Evolutionary conservation across 2,113 vertebrate genomes (phyloP).

Genomic region (Lathamus discolor): DNA sequence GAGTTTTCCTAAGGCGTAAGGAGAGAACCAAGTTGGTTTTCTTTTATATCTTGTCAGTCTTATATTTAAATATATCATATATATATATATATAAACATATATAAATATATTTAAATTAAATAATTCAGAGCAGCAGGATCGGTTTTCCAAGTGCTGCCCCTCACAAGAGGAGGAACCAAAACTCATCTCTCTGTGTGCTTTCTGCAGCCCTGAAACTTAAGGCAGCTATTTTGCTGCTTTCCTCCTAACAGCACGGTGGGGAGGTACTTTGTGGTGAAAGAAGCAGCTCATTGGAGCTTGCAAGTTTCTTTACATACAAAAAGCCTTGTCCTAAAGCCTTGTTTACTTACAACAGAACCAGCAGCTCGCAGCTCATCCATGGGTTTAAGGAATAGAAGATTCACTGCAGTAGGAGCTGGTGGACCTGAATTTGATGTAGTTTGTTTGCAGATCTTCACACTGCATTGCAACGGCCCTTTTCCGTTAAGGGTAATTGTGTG

Average conservation of each 20-base stretch:
- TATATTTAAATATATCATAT: neutral
- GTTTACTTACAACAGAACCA: neutral
- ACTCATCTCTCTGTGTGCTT: accelerated
- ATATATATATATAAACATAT: too few species aligned
- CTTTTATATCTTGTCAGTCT: neutral
- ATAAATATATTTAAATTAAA: neutral
- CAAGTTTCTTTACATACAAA: neutral
- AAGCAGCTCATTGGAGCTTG: neutral
- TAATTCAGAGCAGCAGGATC: neutral
- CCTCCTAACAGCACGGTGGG: accelerated
- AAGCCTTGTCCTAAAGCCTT: neutral
- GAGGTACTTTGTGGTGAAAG: neutral
- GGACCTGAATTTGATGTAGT: neutral
- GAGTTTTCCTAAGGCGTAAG: neutral
- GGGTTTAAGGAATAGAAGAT: neutral
- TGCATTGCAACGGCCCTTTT: neutral
- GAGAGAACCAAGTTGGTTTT: neutral
- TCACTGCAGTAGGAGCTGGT: neutral
- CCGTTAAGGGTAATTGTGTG: neutral
- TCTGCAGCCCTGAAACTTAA: neutral
- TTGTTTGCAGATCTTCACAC: neutral
- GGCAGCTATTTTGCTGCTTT: neutral
- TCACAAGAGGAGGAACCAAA: accelerated
- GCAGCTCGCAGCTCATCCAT: neutral
- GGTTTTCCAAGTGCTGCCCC: neutral